Base-by-base conservation (phyloP, 2,113 vertebrate species). In the Galeopterus variegatus region DNA sequence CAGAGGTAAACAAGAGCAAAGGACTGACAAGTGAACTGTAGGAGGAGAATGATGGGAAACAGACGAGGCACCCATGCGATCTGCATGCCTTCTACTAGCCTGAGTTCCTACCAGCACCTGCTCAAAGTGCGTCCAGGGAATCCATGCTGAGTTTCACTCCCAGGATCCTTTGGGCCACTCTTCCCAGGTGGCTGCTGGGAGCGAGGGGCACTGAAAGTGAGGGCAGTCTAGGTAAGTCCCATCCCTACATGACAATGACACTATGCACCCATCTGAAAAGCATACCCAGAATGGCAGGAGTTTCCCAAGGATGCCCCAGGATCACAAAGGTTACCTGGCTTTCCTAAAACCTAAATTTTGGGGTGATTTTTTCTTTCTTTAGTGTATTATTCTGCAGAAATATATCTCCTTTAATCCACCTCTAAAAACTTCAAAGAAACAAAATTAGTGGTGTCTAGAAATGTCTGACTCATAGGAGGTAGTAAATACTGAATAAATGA, bases 1-100 rank as follows among this genome's bases (percentile, higher is more conserved):
- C 3, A 67, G 96, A 94, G 64, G 96, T 96, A 97, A 97, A 97
- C 87, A 96, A 95, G 96, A 95, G 83, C 60, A 83, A 88, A 92
- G 93, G 89, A 72, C 90, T 80, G 95, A 88, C 95, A 90, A 65
- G 76, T 19, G 60, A 92, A 64, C 65, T 67, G 81, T 72, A 41
- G 92, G 89, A 90, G 97, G 92, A 95, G 67, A 69, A 56, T 56
- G 94, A 95, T 92, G 72, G 70, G 67, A 96, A 96, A 86, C 96
- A 95, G 95, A 80, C 18, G 8, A 93, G 81, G 54, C 56, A 50
- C 73, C 77, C 31, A 2, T n/a, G 62, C 23, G 41, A 26, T 21
- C 82, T 1, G 7, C 60, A 26, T 6, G 83, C 36, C 41, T 93
- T 80, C 60, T 45, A 3, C 50, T 15, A 58, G 72, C n/a, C 88